Evolutionary conservation across 1,140 invertebrate species (phyloP), one percentile per base, ranked within the genome.

Genomic region (Batillaria attramentaria): DNA sequence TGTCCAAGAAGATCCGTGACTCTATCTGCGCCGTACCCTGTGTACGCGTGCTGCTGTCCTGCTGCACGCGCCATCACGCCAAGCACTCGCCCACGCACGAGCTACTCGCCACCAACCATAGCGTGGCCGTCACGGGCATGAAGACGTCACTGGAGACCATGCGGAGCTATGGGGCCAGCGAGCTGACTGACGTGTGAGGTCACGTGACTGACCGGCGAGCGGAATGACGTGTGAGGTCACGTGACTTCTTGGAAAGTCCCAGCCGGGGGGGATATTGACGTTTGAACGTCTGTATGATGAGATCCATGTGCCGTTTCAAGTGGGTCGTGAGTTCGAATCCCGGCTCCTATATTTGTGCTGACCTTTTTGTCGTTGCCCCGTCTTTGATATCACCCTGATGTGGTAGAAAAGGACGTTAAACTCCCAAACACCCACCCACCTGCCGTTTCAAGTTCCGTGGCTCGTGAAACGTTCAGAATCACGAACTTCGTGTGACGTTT

Each of bases 1-100:
- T 93, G 92, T 93, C 92, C 5, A 91, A 89, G 77, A 92, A 92
- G 69, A 93, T 93, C 81, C 84, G 92, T 3, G 79, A 73, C 24
- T 65, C 75, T 5, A 76, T 81, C 20, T 66, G 57, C 37, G 57
- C 31, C 54, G 46, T 65, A 2, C 69, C 60, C 20, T 65, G 54
- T 13, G 57, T 65, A 20, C 50, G 54, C 24, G 50, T 37, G 16
- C 35, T 75, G 0, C 50, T 50, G 24, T 37, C 60, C 10, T 37
- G 42, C 31, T 69, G 65, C 42, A 31, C n/a, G 13, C 69, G 78
- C 20, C 37, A 37, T 13, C 41, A 65, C 46, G 43, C 33, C 13
- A 69, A 66, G 8, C 57, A 73, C 33, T 68, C 79, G 20, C 42
- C 79, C 24, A 73, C 24, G 10, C 72, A 76, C 79, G 65, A 65